Percentiles rank a stretch among this genome's conserved stretches.
phyloP scores from a whole-genome alignment of 2,797 vertebrate species.

The Iguana delicatissima region DNA sequence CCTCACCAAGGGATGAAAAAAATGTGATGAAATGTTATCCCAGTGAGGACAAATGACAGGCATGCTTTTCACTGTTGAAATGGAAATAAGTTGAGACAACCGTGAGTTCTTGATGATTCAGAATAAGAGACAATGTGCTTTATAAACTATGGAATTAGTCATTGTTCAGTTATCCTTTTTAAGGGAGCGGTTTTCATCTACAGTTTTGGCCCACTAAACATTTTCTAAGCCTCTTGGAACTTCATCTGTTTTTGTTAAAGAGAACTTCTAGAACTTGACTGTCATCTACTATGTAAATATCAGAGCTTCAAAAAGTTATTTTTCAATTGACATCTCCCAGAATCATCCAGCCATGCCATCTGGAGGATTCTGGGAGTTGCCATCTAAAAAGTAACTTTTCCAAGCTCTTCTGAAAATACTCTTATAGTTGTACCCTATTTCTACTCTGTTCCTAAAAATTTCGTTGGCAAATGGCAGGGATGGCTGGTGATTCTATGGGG shows the following conservation, averaged over 20 bases:
- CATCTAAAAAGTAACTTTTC: no score
- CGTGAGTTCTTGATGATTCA: constrained; percentile 5
- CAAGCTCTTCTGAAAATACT: background rate
- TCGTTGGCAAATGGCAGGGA: no score
- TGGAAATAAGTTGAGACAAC: constrained; percentile 19
- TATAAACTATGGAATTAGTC: constrained; percentile 13
- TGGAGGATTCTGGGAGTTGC: no score
- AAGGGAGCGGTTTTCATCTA: background rate
- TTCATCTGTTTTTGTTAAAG: constrained; percentile 29
- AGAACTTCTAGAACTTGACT: constrained; percentile 31
- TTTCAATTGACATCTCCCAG: no score
- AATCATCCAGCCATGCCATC: no score
- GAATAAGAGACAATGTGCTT: background rate
- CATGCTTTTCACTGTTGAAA: background rate
- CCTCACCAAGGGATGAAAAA: constrained; percentile 39
- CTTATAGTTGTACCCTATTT: background rate
- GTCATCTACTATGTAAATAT: constrained; percentile 43
- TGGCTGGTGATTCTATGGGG: no score
- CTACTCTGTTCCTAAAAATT: background rate
- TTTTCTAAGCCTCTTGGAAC: background rate
- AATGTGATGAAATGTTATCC: constrained; percentile 34
- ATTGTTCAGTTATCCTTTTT: constrained; percentile 42
- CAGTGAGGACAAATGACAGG: constrained; percentile 23
- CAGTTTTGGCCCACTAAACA: background rate
- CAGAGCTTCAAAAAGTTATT: no score